A percentile compares a stretch with the other conserved stretches of the same genome.
phyloP scores from a whole-genome alignment of 2,888 invertebrate genomes.

The Halictus quadricinctus region DNA sequence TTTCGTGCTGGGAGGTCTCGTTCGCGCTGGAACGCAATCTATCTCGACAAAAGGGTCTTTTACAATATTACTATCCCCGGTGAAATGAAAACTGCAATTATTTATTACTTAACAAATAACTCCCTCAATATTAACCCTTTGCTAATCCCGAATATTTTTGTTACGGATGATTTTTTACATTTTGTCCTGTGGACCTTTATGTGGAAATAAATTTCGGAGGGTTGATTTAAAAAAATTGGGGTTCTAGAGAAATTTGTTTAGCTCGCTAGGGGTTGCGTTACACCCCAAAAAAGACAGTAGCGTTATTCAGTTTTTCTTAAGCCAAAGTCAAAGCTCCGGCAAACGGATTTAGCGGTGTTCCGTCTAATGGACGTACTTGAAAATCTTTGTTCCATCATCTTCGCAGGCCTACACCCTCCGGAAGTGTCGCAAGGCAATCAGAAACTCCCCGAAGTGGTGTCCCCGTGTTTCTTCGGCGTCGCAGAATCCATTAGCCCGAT shows the following conservation, averaged over 20 bases:
- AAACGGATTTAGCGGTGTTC: neutral
- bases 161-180: too few relatives aligned
- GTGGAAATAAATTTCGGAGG: neutral
- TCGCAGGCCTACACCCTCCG: neutral
- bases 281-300: neutral
- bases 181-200: neutral
- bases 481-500: constrained; percentile 12
- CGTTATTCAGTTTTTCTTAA: neutral
- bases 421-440: neutral
- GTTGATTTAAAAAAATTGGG: neutral
- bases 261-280: neutral
- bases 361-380: neutral
- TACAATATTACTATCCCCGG: neutral
- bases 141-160: too few relatives aligned
- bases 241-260: neutral
- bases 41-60: neutral
- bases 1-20: constrained; percentile 12
- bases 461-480: neutral
- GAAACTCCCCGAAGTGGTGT: neutral
- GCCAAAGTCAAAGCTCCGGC: neutral
- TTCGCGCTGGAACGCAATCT: neutral
- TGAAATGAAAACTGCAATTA: neutral
- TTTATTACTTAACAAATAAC: neutral
- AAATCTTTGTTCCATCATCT: neutral
- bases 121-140: neutral